phyloP scores from a whole-genome alignment of 1,140 invertebrate genomes.

The Holotrichia oblita region DNA sequence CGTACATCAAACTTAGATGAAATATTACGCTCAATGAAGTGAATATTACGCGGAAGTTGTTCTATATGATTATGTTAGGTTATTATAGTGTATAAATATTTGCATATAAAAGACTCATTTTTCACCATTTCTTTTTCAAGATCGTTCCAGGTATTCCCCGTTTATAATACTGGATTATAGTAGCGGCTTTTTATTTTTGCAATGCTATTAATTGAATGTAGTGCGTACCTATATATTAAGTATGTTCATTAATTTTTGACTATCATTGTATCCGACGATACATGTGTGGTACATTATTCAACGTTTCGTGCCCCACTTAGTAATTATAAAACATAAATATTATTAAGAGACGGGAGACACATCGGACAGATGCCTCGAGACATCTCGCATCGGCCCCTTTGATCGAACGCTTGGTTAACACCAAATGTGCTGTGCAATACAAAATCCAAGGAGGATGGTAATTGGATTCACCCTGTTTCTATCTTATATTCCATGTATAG shows the following conservation, averaged over 20 bases:
- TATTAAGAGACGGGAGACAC: conserved; percentile 11
- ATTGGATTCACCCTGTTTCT: conserved; percentile 31
- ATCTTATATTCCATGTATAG: neutral
- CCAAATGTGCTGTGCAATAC: conserved; percentile 40
- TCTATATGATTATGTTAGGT: too few species aligned
- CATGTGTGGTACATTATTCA: conserved; percentile 6
- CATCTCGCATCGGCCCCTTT: conserved; percentile 32
- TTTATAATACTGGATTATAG: too few species aligned
- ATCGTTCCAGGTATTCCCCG: too few species aligned
- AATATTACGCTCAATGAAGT: neutral
- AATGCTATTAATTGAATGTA: too few species aligned
- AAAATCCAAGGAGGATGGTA: conserved; percentile 17
- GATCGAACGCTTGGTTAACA: conserved; percentile 36
- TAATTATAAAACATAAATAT: conserved; percentile 19
- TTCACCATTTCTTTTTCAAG: too few species aligned
- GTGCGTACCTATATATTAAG: too few species aligned
- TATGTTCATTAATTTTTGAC: too few species aligned
- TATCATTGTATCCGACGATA: neutral
- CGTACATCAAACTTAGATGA: neutral
- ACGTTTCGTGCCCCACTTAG: neutral
- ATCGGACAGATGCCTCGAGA: conserved; percentile 19
- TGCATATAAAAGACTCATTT: too few species aligned
- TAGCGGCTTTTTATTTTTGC: too few species aligned
- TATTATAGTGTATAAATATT: too few species aligned
- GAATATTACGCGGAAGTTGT: neutral